phyloP scores from a whole-genome alignment of 1,140 invertebrate genomes.

The Philopotamus ludificatus region DNA sequence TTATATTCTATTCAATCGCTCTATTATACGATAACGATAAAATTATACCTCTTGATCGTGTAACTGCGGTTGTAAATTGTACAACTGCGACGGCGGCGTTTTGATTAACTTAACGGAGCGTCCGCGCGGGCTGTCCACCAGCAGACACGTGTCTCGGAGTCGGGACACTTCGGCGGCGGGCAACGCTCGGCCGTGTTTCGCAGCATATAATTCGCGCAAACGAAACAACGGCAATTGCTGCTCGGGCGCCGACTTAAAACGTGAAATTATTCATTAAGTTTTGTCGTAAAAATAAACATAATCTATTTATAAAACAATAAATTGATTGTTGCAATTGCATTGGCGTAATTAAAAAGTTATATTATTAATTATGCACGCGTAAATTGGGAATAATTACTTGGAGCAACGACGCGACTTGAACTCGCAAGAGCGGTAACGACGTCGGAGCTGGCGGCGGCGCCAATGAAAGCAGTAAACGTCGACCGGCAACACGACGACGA shows the following conservation, averaged over 20 bases:
- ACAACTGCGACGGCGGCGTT: constrained; percentile 41
- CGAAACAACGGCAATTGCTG: constrained; percentile 74
- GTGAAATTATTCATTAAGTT: constrained; percentile 13
- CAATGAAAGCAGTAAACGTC: constrained; percentile 74
- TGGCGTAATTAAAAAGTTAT: not conserved
- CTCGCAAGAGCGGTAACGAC: constrained; percentile 62
- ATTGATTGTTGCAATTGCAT: not conserved
- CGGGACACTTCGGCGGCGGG: constrained; percentile 77
- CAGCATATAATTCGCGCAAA: constrained; percentile 80
- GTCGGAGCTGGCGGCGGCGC: constrained; percentile 65
- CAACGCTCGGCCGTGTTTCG: constrained; percentile 72
- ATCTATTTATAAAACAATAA: too few relatives aligned
- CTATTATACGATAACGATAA: not conserved
- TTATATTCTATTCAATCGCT: too few relatives aligned
- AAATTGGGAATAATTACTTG: constrained; percentile 24
- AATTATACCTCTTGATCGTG: constrained; percentile 31
- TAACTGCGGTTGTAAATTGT: constrained; percentile 9
- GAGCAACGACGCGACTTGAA: constrained; percentile 52
- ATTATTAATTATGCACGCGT: not conserved
- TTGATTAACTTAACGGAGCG: constrained; percentile 65
- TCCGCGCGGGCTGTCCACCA: constrained; percentile 63
- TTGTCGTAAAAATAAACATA: not conserved
- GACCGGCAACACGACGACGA: constrained; percentile 73
- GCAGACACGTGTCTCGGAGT: constrained; percentile 70
- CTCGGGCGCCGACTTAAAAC: constrained; percentile 49